These are phyloP conservation scores for Formica selysi DNA, from an alignment of 1,140 invertebrate species.

Conservation along the genomic window DNA sequence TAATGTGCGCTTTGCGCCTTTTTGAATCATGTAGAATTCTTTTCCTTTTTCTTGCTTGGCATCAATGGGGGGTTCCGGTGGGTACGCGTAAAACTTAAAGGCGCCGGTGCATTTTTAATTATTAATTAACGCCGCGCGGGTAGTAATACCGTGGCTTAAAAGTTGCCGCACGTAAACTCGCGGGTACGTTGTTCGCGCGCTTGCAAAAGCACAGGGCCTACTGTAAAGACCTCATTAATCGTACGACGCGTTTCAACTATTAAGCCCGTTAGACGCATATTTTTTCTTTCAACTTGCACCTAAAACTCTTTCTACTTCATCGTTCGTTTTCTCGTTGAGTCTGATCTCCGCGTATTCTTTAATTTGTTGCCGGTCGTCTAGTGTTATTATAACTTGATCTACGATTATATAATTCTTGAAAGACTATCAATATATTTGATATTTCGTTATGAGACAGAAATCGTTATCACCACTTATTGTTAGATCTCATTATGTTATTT, in stretches of 20 bases:
- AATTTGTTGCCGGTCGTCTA: neutral
- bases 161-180: constrained; percentile 63
- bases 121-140: constrained; percentile 67
- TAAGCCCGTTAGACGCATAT: constrained; percentile 28
- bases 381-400: neutral
- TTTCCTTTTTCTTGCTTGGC: neutral
- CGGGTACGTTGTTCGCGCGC: constrained; percentile 4
- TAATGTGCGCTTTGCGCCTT: neutral
- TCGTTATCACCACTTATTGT: too few species aligned
- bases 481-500: too few species aligned
- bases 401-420: neutral
- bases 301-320: constrained; percentile 4
- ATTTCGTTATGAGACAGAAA: neutral
- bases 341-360: neutral
- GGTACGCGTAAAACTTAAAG: constrained; percentile 30
- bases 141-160: constrained; percentile 63
- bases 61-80: constrained; percentile 6
- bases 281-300: neutral
- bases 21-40: constrained; percentile 12
- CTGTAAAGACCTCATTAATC: constrained; percentile 54
- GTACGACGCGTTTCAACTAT: constrained; percentile 12
- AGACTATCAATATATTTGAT: neutral
- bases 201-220: constrained; percentile 17
- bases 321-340: neutral
- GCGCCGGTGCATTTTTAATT: constrained; percentile 70